Conservation (phyloP, 2,888 invertebrate species). For the Biston stratarius region DNA sequence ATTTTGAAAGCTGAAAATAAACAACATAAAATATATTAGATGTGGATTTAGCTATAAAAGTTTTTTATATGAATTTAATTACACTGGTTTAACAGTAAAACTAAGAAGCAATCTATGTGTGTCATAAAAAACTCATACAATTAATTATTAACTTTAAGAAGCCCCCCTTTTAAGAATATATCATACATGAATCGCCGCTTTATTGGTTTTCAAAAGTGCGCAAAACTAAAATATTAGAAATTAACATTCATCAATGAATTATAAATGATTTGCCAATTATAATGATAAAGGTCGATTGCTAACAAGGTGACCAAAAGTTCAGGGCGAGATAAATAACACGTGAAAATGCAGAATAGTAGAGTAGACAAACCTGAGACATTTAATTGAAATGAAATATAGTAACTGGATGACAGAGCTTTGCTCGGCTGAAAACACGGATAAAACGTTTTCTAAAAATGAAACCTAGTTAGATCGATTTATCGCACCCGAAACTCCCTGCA, state of each 20-base stretch:
- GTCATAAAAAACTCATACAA: too few relatives aligned
- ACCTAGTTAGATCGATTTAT: too few relatives aligned
- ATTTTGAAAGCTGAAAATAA: background rate
- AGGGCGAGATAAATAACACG: slow-evolving; percentile 13
- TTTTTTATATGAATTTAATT: too few relatives aligned
- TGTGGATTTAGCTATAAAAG: too few relatives aligned
- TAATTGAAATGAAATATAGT: too few relatives aligned
- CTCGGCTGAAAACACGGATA: too few relatives aligned
- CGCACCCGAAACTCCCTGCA: too few relatives aligned
- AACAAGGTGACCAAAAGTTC: slow-evolving; percentile 5
- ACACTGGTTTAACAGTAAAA: too few relatives aligned
- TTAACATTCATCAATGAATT: slow-evolving; percentile 6
- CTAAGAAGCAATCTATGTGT: too few relatives aligned
- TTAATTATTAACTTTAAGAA: background rate
- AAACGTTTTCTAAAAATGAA: too few relatives aligned
- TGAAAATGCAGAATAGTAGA: background rate
- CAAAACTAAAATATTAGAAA: background rate
- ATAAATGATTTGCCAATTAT: slow-evolving; percentile 1
- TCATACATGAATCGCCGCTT: background rate
- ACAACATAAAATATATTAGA: background rate
- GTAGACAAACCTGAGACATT: background rate
- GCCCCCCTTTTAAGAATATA: background rate
- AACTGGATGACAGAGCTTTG: too few relatives aligned
- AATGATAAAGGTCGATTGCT: background rate
- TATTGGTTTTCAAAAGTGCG: background rate